These are phyloP conservation scores for Proisotoma minuta DNA, from an alignment of 2,888 invertebrate genomes.

Conservation along the genomic window DNA sequence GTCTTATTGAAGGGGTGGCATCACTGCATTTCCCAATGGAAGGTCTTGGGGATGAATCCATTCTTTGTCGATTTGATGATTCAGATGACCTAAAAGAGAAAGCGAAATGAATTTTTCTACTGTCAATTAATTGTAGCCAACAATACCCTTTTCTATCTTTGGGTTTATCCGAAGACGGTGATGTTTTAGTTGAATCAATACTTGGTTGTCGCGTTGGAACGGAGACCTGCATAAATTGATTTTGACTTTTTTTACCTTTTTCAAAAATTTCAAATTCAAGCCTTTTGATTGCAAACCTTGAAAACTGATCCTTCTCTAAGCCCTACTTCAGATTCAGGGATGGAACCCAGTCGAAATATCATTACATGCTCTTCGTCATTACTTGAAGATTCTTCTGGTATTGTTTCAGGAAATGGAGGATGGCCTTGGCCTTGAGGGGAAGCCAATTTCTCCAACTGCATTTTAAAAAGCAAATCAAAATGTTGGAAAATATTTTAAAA, in stretches of 20 bases:
- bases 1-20: constrained; percentile 8
- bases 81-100: constrained; percentile 34
- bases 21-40: constrained; percentile 41
- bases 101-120: not conserved
- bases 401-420: constrained; percentile 83
- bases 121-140: not conserved
- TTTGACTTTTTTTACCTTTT: constrained; percentile 3
- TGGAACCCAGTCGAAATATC: constrained; percentile 75
- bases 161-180: constrained; percentile 41
- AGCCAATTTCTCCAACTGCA: constrained; percentile 46
- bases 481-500: constrained; percentile 3
- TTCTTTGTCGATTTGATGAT: constrained; percentile 37
- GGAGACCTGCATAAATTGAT: constrained; percentile 45
- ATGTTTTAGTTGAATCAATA: constrained; percentile 47
- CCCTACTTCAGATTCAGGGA: constrained; percentile 66
- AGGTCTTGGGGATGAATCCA: constrained; percentile 46
- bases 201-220: constrained; percentile 47
- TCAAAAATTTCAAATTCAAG: not conserved
- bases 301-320: constrained; percentile 72
- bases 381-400: constrained; percentile 87
- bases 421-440: constrained; percentile 24
- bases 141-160: constrained; percentile 41
- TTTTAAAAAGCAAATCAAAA: not conserved
- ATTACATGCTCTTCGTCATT: constrained; percentile 89
- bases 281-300: constrained; percentile 57